Conservation (phyloP, 64 coral and sea anemone species). For the Pachyseris speciosa region DNA sequence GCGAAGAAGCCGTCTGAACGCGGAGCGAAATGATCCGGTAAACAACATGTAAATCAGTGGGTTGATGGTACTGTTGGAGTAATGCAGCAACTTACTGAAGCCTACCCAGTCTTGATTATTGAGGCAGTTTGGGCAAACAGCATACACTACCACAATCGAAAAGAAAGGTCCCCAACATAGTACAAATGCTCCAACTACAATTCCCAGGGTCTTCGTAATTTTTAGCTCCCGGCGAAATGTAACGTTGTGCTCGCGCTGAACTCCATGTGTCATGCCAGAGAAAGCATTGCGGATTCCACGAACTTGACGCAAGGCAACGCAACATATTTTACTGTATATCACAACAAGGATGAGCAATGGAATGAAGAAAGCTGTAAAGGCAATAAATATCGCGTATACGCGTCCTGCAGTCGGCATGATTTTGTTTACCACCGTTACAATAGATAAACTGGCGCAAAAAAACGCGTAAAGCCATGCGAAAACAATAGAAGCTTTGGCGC, state of each 20-base stretch:
- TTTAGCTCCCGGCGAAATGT: slow-evolving; percentile 74
- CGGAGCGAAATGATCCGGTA: slow-evolving; percentile 65
- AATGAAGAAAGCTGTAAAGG: slow-evolving; percentile 75
- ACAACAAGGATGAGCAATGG: slow-evolving; percentile 61
- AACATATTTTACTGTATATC: slow-evolving; percentile 70
- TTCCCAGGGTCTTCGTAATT: slow-evolving; percentile 81
- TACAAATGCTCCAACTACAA: slow-evolving; percentile 83
- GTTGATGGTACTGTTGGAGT: slow-evolving; percentile 76
- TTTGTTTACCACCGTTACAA: slow-evolving; percentile 52
- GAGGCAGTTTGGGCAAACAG: slow-evolving; percentile 56
- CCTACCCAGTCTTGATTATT: not conserved
- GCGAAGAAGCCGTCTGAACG: slow-evolving; percentile 59
- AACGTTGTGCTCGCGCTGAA: slow-evolving; percentile 56
- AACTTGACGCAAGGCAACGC: slow-evolving; percentile 60
- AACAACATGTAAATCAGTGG: slow-evolving; percentile 85
- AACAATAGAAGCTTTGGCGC: slow-evolving; percentile 54
- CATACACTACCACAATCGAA: slow-evolving; percentile 52
- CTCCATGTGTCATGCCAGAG: slow-evolving; percentile 42
- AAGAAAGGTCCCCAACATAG: slow-evolving; percentile 92
- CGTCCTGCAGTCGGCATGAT: slow-evolving; percentile 52
- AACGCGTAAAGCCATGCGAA: slow-evolving; percentile 67
- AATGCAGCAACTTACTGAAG: slow-evolving; percentile 85
- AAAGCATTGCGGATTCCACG: slow-evolving; percentile 22
- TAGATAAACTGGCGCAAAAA: slow-evolving; percentile 66
- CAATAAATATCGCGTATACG: slow-evolving; percentile 75